Evolutionary conservation across 2,888 invertebrate species (phyloP), one percentile per base, ranked within the genome.

Genomic region (Drosophila pegasa): DNA sequence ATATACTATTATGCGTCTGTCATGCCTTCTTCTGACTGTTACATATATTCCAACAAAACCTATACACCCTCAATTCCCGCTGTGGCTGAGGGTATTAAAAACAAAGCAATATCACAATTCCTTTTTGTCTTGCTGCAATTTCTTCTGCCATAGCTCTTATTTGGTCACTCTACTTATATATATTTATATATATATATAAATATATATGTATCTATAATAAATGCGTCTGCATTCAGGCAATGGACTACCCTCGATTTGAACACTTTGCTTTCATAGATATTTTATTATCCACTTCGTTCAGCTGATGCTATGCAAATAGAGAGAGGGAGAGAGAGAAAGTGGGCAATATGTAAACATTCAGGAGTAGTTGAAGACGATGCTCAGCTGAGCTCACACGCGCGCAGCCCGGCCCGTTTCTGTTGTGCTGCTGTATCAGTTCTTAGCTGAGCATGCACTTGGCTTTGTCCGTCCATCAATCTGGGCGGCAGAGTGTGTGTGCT

Each of bases 271-370:
- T 62, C 47, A 18, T 35, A 27, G 16, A 45, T 20, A 41, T 48
- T 62, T 54, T 51, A 40, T 38, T 38, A 43, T 16, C 33, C 40
- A 20, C 12, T 45, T 31, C 9, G 16, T 33, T 27, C 35, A 22
- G 35, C 22, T 22, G 33, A 9, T 45, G 58, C 41, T 35, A 37
- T 40, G 64, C 43, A 45, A 52, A 61, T 60, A 43, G 50, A 18
- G 18, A 38, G 22, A 10, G 27, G 25, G 3, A 25, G 25, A 25
- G 3, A 25, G 25, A 6, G 25, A 25, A 25, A 16, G 10, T 37
- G 47, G 27, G 29, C 40, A 54, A 18, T 45, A 27, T 47, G 56
- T 37, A 35, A 20, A 14, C 57, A 37, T n/a, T 35, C 38, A 20
- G 22, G 20, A 63, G 37, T 14, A 18, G 29, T 7, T 47, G 18